Evolutionary conservation across 2,888 invertebrate species (phyloP).

Genomic region (Omphaloscelis lunosa): DNA sequence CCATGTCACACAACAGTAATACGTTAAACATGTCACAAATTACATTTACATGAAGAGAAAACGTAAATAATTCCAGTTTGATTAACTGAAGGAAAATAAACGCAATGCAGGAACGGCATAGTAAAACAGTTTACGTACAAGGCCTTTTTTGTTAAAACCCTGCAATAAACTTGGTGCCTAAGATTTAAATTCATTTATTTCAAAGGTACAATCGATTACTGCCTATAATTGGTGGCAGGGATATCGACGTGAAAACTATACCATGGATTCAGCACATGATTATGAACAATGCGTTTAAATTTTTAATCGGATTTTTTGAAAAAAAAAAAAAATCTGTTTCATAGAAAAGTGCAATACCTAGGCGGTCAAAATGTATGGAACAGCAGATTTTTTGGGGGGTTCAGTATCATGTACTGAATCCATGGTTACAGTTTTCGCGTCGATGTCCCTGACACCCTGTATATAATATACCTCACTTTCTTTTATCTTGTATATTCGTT

Average conservation of each 20-base stretch:
- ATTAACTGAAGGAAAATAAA: conserved; percentile 66
- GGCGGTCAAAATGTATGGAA: too few species aligned
- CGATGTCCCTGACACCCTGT: too few species aligned
- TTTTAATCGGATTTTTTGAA: too few species aligned
- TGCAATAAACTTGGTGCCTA: neutral
- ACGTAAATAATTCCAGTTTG: conserved; percentile 63
- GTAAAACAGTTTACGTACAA: conserved; percentile 2
- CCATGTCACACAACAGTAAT: conserved; percentile 48
- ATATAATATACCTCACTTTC: neutral
- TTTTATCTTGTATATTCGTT: neutral
- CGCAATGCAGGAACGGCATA: conserved; percentile 52
- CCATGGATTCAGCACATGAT: too few species aligned
- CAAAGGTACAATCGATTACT: neutral
- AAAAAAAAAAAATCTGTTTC: too few species aligned
- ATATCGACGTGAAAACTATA: too few species aligned
- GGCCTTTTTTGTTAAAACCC: conserved; percentile 6
- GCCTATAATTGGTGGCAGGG: too few species aligned
- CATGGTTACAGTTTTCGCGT: too few species aligned
- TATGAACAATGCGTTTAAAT: too few species aligned
- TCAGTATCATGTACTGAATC: too few species aligned
- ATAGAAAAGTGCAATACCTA: too few species aligned
- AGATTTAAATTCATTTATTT: neutral
- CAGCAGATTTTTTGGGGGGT: too few species aligned
- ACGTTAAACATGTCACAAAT: conserved; percentile 58
- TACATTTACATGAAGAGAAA: conserved; percentile 56